Evolutionary conservation across 2,888 invertebrate species (phyloP).

Genomic region (Lacanobia oleracea): DNA sequence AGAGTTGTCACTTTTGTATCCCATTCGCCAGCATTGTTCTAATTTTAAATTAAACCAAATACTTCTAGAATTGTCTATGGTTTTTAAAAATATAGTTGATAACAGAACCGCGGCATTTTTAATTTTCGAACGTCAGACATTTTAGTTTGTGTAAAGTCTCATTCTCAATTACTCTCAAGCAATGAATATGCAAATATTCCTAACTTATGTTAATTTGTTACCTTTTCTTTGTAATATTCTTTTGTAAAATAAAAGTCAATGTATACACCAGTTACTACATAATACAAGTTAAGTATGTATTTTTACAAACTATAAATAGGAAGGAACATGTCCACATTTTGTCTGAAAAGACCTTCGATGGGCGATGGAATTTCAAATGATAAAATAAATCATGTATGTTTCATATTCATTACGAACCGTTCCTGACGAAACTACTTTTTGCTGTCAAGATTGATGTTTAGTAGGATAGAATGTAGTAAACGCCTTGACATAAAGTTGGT

Average conservation of each 20-base stretch:
- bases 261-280: slow-evolving; percentile 5
- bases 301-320: slow-evolving; percentile 9
- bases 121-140: slow-evolving; percentile 5
- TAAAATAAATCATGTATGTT: slow-evolving; percentile 17
- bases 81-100: neutral
- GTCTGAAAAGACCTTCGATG: slow-evolving; percentile 28
- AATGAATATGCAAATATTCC: slow-evolving; percentile 20
- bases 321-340: slow-evolving; percentile 3
- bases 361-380: slow-evolving; percentile 39
- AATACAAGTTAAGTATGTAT: slow-evolving; percentile 17
- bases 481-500: neutral
- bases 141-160: neutral
- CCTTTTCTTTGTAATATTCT: slow-evolving; percentile 37
- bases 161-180: slow-evolving; percentile 3
- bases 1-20: neutral
- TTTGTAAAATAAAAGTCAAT: slow-evolving; percentile 16
- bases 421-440: slow-evolving; percentile 14
- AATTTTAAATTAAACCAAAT: neutral
- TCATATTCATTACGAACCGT: slow-evolving; percentile 29
- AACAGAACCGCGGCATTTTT: slow-evolving; percentile 6
- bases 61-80: neutral
- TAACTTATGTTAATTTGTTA: slow-evolving; percentile 23
- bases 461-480: neutral
- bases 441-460: neutral
- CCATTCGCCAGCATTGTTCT: slow-evolving; percentile 6